phyloP scores from a whole-genome alignment of 2,888 invertebrate species.

The Stramonita haemastoma region DNA sequence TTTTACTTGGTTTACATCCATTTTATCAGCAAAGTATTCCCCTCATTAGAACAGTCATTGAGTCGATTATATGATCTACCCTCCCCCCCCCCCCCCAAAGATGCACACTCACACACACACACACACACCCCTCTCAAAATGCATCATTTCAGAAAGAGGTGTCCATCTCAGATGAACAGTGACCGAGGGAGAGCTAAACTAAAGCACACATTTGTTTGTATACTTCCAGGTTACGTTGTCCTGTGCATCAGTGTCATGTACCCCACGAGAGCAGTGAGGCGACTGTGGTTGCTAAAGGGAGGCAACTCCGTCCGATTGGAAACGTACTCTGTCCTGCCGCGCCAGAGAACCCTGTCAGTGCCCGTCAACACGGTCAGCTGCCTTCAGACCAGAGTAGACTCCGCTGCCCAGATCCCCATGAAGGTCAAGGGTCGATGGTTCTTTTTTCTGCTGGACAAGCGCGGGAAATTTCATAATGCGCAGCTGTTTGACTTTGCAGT shows the following conservation, averaged over 20 bases:
- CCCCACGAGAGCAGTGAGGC: conserved; percentile 86
- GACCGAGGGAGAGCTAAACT: not conserved
- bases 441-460: conserved; percentile 88
- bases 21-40: too few species aligned
- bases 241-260: conserved; percentile 85
- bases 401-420: conserved; percentile 84
- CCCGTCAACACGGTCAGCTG: conserved; percentile 84
- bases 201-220: not conserved
- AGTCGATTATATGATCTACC: too few species aligned
- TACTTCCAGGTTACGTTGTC: conserved; percentile 82
- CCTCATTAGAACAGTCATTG: too few species aligned
- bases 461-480: conserved; percentile 86
- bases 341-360: conserved; percentile 85
- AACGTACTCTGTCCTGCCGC: conserved; percentile 86
- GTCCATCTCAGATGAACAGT: not conserved
- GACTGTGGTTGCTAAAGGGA: conserved; percentile 86
- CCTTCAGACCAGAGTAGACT: conserved; percentile 82
- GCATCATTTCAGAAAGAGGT: not conserved
- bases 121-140: not conserved
- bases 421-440: conserved; percentile 85
- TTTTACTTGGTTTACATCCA: too few species aligned
- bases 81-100: too few species aligned
- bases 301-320: conserved; percentile 84
- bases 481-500: conserved; percentile 87
- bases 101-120: too few species aligned